Conservation (phyloP, 2,797 vertebrate species). For the Anniella stebbinsi region DNA sequence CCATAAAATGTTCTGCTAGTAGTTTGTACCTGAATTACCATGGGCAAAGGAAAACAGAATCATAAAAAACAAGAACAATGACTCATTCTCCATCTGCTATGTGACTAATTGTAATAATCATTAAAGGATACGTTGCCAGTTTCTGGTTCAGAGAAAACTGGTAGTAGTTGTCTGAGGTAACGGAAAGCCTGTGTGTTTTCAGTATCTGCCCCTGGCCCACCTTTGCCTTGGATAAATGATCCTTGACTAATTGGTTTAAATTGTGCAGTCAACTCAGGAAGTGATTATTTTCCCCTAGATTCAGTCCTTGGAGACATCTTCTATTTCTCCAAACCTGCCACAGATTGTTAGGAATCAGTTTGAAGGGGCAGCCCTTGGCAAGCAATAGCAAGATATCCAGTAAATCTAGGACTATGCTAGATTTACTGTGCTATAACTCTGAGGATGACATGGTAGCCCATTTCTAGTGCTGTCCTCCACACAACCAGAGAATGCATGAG, state of each 20-base stretch:
- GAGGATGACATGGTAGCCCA: not conserved
- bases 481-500: too few species aligned
- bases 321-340: not conserved
- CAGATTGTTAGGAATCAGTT: not conserved
- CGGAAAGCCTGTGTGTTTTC: not conserved
- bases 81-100: not conserved
- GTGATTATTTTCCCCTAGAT: slow-evolving; percentile 1
- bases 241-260: slow-evolving; percentile 33
- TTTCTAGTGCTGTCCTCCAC: too few species aligned
- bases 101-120: not conserved
- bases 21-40: not conserved
- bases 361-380: not conserved
- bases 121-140: not conserved
- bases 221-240: slow-evolving; percentile 11
- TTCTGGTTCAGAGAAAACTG: slow-evolving; percentile 2
- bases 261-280: slow-evolving; percentile 5
- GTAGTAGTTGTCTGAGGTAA: not conserved
- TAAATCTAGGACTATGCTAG: not conserved
- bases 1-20: not conserved
- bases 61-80: not conserved
- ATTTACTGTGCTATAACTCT: too few species aligned
- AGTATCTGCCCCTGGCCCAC: not conserved
- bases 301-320: not conserved
- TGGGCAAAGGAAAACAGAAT: not conserved
- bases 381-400: not conserved